Conservation (phyloP, 2,888 invertebrate species). For the Thymelicus lineola region DNA sequence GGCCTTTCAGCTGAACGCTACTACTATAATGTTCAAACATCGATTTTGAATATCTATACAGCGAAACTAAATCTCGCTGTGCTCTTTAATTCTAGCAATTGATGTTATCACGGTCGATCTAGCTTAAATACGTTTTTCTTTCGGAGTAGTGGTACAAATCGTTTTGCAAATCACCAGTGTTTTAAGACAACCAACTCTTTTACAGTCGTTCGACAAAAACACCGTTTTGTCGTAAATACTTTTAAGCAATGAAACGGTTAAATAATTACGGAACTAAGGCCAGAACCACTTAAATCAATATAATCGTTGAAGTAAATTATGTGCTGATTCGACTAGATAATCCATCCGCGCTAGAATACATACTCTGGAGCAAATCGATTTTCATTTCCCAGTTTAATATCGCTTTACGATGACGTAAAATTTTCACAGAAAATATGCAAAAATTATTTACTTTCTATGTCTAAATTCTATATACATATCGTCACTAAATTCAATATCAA, state of each 20-base stretch:
- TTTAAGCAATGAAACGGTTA: slow-evolving; percentile 58
- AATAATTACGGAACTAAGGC: slow-evolving; percentile 58
- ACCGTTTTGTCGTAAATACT: slow-evolving; percentile 64
- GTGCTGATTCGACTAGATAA: slow-evolving; percentile 23
- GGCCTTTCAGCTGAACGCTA: slow-evolving; percentile 58
- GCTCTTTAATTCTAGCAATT: slow-evolving; percentile 50
- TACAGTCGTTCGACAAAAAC: slow-evolving; percentile 60
- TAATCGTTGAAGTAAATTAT: slow-evolving; percentile 40
- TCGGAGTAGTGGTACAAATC: slow-evolving; percentile 61
- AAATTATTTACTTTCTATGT: too few relatives aligned
- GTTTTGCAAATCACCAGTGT: slow-evolving; percentile 65
- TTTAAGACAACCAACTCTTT: slow-evolving; percentile 59
- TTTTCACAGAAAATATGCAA: too few relatives aligned
- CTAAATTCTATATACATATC: too few relatives aligned
- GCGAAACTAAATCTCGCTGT: slow-evolving; percentile 14
- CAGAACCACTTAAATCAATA: slow-evolving; percentile 55
- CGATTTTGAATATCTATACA: slow-evolving; percentile 14
- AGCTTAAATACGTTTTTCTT: slow-evolving; percentile 57
- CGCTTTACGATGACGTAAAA: too few relatives aligned
- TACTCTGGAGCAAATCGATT: not conserved
- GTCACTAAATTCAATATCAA: too few relatives aligned
- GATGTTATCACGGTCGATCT: slow-evolving; percentile 58
- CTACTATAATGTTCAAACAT: slow-evolving; percentile 59
- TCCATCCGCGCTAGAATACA: slow-evolving; percentile 10
- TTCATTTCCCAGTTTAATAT: not conserved